A percentile compares a stretch with the other conserved stretches of the same genome.
Conservation (phyloP, 2,888 invertebrate species). For the Drosophila eohydei region DNA sequence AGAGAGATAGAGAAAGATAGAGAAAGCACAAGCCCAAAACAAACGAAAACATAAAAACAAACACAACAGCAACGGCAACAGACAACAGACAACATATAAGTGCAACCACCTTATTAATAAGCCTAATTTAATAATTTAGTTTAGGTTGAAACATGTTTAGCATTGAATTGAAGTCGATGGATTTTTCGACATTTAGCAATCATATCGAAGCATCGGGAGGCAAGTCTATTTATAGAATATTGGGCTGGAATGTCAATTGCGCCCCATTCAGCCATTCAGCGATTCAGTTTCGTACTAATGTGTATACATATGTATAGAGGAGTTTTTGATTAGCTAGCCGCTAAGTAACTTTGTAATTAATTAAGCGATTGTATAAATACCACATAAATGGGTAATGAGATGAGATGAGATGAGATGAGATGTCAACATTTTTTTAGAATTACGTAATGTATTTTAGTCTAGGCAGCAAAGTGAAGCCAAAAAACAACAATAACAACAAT, state of each 20-base stretch:
- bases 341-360: conserved; percentile 14
- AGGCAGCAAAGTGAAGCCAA: conserved; percentile 24
- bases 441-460: conserved; percentile 17
- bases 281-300: conserved; percentile 11
- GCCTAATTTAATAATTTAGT: conserved; percentile 17
- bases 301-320: conserved; percentile 13
- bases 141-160: conserved; percentile 10
- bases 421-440: conserved; percentile 1
- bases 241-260: conserved; percentile 5
- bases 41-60: conserved; percentile 6
- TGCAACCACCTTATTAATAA: conserved; percentile 24
- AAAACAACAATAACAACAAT: background rate
- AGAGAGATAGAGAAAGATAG: background rate
- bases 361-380: conserved; percentile 26
- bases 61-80: conserved; percentile 1
- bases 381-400: background rate
- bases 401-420: background rate
- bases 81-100: conserved; percentile 2
- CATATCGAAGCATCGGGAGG: conserved; percentile 41
- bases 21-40: conserved; percentile 25
- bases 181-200: conserved; percentile 17
- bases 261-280: background rate
- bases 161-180: conserved; percentile 24
- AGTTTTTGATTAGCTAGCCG: conserved; percentile 19
- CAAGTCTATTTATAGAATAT: conserved; percentile 12